Conservation (phyloP, 1,140 invertebrate species). For the Drosophila bocqueti region DNA sequence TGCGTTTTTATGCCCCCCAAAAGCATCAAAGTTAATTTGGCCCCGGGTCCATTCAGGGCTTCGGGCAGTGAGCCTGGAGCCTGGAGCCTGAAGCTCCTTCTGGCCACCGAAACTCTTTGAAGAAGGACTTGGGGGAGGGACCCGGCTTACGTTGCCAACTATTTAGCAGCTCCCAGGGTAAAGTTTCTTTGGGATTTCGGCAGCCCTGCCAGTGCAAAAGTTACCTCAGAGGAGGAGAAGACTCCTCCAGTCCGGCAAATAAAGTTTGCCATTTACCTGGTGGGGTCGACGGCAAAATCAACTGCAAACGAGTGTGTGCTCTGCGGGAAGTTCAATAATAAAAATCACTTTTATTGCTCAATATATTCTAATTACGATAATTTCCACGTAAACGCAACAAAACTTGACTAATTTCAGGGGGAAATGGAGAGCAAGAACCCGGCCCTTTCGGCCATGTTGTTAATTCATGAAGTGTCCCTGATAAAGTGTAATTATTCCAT, state of each 20-base stretch:
- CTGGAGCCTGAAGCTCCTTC: not conserved
- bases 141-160: constrained; percentile 13
- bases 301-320: constrained; percentile 37
- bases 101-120: constrained; percentile 33
- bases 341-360: constrained; percentile 83
- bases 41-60: constrained; percentile 32
- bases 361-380: constrained; percentile 82
- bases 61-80: not conserved
- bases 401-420: constrained; percentile 75
- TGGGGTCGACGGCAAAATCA: constrained; percentile 17
- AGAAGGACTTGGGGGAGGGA: not conserved
- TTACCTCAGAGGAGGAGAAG: not conserved
- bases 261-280: constrained; percentile 47
- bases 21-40: constrained; percentile 69
- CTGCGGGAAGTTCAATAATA: constrained; percentile 64
- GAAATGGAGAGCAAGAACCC: not conserved
- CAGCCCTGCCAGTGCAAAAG: constrained; percentile 35
- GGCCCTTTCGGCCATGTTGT: constrained; percentile 30
- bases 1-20: constrained; percentile 28
- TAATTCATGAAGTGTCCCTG: constrained; percentile 75
- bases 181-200: constrained; percentile 19
- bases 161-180: constrained; percentile 9
- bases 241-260: too few species aligned
- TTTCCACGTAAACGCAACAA: constrained; percentile 77
- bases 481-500: constrained; percentile 83